These are phyloP conservation scores for Leptodactylus fallax DNA, from an alignment of 2,797 vertebrate genomes.

Conservation along the genomic window DNA sequence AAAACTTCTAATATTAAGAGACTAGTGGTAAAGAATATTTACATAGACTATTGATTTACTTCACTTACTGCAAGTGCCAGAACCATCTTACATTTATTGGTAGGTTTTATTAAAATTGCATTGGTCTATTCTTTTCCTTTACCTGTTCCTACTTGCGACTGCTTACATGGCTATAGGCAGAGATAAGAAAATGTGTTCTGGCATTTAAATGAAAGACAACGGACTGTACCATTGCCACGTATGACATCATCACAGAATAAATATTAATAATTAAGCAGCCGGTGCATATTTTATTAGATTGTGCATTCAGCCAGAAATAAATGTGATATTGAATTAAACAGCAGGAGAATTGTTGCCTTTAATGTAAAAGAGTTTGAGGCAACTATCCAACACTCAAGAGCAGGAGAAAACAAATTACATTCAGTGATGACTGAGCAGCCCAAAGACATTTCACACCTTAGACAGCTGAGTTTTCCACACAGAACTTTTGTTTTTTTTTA, in stretches of 20 bases:
- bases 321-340: not conserved
- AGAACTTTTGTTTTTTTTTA: not conserved
- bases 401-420: not conserved
- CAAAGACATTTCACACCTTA: not conserved
- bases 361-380: conserved; percentile 5
- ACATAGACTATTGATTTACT: not conserved
- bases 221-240: not conserved
- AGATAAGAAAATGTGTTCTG: not conserved
- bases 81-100: not conserved
- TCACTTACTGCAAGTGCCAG: not conserved
- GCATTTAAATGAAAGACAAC: not conserved
- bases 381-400: not conserved
- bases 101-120: conserved; percentile 28
- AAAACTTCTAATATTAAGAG: not conserved
- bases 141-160: not conserved
- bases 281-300: conserved; percentile 18
- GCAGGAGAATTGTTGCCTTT: not conserved
- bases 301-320: not conserved
- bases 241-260: conserved; percentile 19
- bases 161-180: conserved; percentile 15
- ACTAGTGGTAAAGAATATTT: not conserved
- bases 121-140: not conserved
- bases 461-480: not conserved
- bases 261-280: conserved; percentile 4
- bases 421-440: not conserved